A percentile compares a stretch with the other conserved stretches of the same genome.
Conservation (phyloP, 2,113 vertebrate species). For the Pontoporia blainvillei region DNA sequence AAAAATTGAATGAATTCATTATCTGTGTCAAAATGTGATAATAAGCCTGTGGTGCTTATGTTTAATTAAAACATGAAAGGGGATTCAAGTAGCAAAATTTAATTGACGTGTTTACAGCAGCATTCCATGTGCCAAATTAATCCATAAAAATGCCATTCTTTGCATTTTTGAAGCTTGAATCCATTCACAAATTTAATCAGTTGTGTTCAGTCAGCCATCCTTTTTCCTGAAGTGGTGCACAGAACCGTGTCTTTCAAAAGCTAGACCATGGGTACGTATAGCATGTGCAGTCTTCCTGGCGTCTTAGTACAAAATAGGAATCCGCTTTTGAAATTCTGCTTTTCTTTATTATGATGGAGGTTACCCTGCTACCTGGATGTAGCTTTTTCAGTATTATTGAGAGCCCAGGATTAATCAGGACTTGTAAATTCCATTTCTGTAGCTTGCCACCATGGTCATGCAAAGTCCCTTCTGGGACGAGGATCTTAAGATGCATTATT, state of each 20-base stretch:
- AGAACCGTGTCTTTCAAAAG: constrained; percentile 37
- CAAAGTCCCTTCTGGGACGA: not conserved
- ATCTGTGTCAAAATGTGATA: constrained; percentile 61
- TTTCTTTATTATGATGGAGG: not conserved
- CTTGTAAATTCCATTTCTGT: not conserved
- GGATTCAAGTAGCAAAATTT: constrained; percentile 48
- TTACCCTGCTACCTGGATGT: constrained; percentile 5
- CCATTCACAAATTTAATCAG: constrained; percentile 56
- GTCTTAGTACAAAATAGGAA: not conserved
- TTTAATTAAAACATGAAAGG: constrained; percentile 70
- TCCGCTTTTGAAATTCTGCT: not conserved
- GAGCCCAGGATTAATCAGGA: not conserved
- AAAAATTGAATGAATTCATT: constrained; percentile 34
- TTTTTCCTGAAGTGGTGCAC: not conserved
- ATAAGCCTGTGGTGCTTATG: constrained; percentile 49
- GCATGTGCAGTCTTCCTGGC: not conserved
- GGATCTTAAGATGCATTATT: not conserved
- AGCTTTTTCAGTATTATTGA: not conserved
- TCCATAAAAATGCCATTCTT: constrained; percentile 57
- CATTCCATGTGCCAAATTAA: constrained; percentile 54
- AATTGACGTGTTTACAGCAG: constrained; percentile 57
- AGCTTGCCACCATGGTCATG: not conserved
- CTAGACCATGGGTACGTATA: not conserved
- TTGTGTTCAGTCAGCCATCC: constrained; percentile 25
- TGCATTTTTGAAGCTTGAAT: constrained; percentile 50